Evolutionary conservation across 1,140 invertebrate species (phyloP).

Genomic region (Lordiphosa mommai): DNA sequence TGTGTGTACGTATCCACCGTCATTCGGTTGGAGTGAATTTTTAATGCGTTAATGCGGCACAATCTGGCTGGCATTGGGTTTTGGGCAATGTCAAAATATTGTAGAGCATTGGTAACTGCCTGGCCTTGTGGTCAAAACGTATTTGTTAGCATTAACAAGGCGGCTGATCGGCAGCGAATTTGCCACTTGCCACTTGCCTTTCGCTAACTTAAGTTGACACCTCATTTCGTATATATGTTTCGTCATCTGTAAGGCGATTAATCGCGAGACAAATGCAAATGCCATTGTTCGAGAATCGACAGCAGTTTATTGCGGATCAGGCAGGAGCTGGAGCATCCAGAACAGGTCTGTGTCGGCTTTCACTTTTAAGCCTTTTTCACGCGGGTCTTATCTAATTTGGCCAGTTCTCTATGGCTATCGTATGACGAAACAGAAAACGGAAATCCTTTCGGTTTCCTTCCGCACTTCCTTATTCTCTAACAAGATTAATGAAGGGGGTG

Average conservation of each 20-base stretch:
- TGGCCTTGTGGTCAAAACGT: neutral
- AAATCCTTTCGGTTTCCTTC: conserved; percentile 72
- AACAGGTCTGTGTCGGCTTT: conserved; percentile 39
- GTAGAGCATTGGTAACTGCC: neutral
- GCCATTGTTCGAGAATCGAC: conserved; percentile 50
- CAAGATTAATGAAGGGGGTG: conserved; percentile 52
- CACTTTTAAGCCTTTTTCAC: conserved; percentile 37
- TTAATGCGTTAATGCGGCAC: conserved; percentile 44
- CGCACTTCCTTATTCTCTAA: conserved; percentile 49
- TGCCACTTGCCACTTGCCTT: conserved; percentile 12
- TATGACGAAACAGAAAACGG: conserved; percentile 39
- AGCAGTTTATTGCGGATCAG: conserved; percentile 37
- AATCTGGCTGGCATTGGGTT: conserved; percentile 27
- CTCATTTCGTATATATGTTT: too few relatives aligned
- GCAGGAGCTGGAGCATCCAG: too few relatives aligned
- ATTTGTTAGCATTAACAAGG: conserved; percentile 69
- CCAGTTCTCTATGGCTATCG: conserved; percentile 21
- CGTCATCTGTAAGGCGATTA: conserved; percentile 51
- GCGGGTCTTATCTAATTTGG: conserved; percentile 31
- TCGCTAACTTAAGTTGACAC: conserved; percentile 70
- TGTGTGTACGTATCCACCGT: too few relatives aligned
- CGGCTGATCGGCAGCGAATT: conserved; percentile 9
- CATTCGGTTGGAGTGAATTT: neutral
- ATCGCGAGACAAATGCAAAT: conserved; percentile 66
- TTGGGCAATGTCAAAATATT: conserved; percentile 59